Percentiles rank a stretch among this genome's conserved stretches.
Evolutionary conservation across 2,113 vertebrate species (phyloP).

Genomic region (Pteruthius melanotis): DNA sequence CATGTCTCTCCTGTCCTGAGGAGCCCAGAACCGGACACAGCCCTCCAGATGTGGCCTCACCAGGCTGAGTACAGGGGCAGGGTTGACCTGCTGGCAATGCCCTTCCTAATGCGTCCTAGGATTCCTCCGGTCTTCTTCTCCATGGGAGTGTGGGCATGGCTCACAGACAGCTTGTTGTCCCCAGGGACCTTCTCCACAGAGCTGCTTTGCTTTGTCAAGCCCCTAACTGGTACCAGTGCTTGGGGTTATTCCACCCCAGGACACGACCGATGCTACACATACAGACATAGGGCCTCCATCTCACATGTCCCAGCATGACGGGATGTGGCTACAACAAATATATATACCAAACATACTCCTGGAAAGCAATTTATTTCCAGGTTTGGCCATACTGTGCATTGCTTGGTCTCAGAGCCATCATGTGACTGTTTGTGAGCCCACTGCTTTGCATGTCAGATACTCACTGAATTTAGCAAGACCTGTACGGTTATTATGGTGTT

Average conservation of each 20-base stretch:
- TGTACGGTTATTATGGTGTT: too few relatives aligned
- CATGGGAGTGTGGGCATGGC: not conserved
- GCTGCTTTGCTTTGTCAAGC: not conserved
- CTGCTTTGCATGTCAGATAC: too few relatives aligned
- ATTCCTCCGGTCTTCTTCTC: not conserved
- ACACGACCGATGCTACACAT: accelerated
- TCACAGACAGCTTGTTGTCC: not conserved
- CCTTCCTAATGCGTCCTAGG: not conserved
- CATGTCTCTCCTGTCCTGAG: not conserved
- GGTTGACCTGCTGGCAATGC: not conserved
- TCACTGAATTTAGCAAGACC: too few relatives aligned
- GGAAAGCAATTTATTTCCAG: not conserved
- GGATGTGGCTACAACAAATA: too few relatives aligned
- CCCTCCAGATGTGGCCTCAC: not conserved
- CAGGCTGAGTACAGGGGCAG: not conserved
- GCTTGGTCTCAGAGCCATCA: not conserved
- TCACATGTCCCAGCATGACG: accelerated
- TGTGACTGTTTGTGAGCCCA: not conserved
- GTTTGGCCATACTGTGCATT: not conserved
- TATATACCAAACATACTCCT: too few relatives aligned
- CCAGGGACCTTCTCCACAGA: not conserved
- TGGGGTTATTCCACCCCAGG: not conserved
- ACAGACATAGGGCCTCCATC: accelerated
- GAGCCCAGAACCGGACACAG: not conserved
- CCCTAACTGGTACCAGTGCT: not conserved